Base-by-base conservation (phyloP, 2,888 invertebrate species). In the Ornithoptera alexandrae region DNA sequence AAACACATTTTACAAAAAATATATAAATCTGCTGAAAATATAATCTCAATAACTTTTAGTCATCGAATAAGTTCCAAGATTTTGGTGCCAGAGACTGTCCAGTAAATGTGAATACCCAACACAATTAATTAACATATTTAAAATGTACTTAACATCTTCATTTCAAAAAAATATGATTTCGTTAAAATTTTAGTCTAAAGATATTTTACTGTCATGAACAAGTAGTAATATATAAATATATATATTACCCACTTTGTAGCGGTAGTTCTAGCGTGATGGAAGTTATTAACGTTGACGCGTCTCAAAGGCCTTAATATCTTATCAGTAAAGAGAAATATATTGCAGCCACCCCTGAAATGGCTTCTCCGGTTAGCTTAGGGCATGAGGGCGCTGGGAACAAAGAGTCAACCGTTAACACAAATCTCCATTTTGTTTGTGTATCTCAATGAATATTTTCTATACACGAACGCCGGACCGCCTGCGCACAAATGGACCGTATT, bases 391-490 rank as follows among this genome's bases (percentile, higher is more conserved):
- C 74, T 77, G 79, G 81, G 74, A 71, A 76, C 77, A 78, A 81
- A 84, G 83, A 84, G 79, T 84, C 86, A 91, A 91, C 88, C 91
- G 87, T 92, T 92, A 91, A 92, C 92, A 89, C 90, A 86, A 86
- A 86, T 89, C 88, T 86, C 85, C 82, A 78, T 83, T 82, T 80
- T 90, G 90, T 92, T 90, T 92, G 86, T 86, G 84, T 88, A 88
- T 87, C 83, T 80, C 80, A 84, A 84, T 81, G 83, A 86, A 84
- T 87, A 88, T 88, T 88, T 88, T 87, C 85, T 84, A 85, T 82
- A 85, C 79, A 81, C 82, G 84, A 84, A 84, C 80, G 81, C 81
- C 80, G 81, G 81, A 83, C 83, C 82, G 84, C 81, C 80, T 84
- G 86, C 82, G 81, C 81, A 79, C 85, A 78, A 82, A 84, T 86